phyloP scores from a whole-genome alignment of 2,113 vertebrate species.

The Caracal caracal region DNA sequence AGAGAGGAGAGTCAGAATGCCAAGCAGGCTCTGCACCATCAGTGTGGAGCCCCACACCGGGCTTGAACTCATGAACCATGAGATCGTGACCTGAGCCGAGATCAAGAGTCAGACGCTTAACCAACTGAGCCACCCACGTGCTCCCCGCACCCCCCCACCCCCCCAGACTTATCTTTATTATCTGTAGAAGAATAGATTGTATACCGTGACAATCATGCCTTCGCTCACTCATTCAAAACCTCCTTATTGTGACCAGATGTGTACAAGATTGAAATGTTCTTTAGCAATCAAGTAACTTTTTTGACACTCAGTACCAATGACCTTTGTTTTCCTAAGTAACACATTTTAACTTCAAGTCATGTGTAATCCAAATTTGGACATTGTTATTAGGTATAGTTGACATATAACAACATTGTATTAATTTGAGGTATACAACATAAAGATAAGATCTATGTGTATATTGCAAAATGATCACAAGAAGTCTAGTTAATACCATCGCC shows the following conservation, averaged over 20 bases:
- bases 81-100: no score
- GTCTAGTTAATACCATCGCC: neutral
- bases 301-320: no score
- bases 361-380: neutral
- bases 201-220: neutral
- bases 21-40: no score
- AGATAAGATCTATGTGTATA: neutral
- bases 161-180: neutral
- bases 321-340: neutral
- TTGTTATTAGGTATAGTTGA: neutral
- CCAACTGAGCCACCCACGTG: no score
- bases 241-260: neutral
- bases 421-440: neutral
- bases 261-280: neutral
- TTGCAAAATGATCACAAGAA: neutral
- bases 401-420: neutral
- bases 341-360: neutral
- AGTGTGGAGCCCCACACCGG: no score
- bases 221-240: neutral
- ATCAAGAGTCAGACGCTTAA: no score
- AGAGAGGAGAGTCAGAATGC: no score
- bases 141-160: no score
- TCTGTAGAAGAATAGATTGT: neutral
- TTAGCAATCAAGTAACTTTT: neutral
- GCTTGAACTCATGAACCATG: no score